Conservation (phyloP, 2,797 vertebrate species). For the Streptopelia turtur region DNA sequence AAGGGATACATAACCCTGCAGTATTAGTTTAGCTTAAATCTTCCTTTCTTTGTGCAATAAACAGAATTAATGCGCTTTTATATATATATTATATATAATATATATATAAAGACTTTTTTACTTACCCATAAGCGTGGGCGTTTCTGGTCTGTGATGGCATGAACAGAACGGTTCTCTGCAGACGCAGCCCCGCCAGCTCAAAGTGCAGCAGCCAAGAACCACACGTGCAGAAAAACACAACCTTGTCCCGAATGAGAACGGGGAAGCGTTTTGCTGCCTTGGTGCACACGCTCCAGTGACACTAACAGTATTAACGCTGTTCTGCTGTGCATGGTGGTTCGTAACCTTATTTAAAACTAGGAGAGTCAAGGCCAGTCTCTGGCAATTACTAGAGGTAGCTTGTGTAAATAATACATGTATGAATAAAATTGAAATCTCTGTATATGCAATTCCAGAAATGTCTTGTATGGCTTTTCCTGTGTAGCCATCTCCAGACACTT, state of each 20-base stretch:
- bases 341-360: constrained; percentile 15
- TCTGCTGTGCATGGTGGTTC: neutral
- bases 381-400: neutral
- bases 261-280: neutral
- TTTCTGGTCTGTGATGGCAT: neutral
- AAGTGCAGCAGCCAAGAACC: neutral
- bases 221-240: neutral
- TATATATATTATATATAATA: neutral
- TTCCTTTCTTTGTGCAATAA: constrained; percentile 58
- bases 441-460: constrained; percentile 20
- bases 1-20: constrained; percentile 7
- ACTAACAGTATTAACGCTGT: constrained; percentile 41
- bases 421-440: neutral
- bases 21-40: neutral
- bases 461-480: neutral
- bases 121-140: neutral
- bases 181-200: neutral
- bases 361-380: constrained; percentile 19
- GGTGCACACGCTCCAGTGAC: neutral
- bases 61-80: constrained; percentile 31
- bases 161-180: neutral
- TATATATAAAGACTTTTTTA: neutral
- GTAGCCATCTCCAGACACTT: neutral
- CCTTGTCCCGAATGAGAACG: neutral
- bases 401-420: constrained; percentile 24